These are phyloP conservation scores for Drosophila stalkeri DNA, from an alignment of 2,888 invertebrate genomes.

Conservation along the genomic window DNA sequence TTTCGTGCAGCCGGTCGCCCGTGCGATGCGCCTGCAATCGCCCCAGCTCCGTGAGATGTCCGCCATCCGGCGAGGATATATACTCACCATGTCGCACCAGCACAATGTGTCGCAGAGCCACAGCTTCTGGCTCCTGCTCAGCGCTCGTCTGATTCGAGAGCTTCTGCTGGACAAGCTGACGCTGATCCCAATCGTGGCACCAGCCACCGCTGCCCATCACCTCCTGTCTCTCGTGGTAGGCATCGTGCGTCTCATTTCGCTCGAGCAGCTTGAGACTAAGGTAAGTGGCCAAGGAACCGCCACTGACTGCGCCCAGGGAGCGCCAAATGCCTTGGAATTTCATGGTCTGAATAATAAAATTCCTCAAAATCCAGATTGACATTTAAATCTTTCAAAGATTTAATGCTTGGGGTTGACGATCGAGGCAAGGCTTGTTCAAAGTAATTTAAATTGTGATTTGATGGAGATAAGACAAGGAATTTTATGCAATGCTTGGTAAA, in stretches of 20 bases:
- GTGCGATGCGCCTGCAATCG: constrained; percentile 93
- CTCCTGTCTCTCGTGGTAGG: not conserved
- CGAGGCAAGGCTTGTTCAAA: not conserved
- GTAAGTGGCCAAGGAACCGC: constrained; percentile 60
- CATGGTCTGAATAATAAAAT: constrained; percentile 31
- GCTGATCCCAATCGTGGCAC: constrained; percentile 95
- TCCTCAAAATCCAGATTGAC: constrained; percentile 17
- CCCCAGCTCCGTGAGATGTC: constrained; percentile 93
- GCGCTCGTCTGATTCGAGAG: constrained; percentile 86
- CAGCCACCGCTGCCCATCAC: constrained; percentile 87
- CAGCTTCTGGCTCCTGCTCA: constrained; percentile 85
- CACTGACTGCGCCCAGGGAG: constrained; percentile 47
- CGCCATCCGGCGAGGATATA: constrained; percentile 89
- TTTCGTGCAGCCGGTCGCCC: constrained; percentile 91
- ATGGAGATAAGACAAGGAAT: too few relatives aligned
- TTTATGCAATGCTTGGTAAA: too few relatives aligned
- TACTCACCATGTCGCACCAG: constrained; percentile 98
- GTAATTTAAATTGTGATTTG: not conserved
- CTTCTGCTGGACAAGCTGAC: constrained; percentile 87
- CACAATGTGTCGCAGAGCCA: constrained; percentile 90
- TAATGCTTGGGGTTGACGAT: not conserved
- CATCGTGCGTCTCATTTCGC: not conserved
- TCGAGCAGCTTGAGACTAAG: constrained; percentile 48
- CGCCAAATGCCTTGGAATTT: constrained; percentile 42
- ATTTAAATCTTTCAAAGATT: constrained; percentile 1